These are phyloP conservation scores for Chelonus insularis DNA, from an alignment of 1,140 invertebrate genomes.

Conservation along the genomic window DNA sequence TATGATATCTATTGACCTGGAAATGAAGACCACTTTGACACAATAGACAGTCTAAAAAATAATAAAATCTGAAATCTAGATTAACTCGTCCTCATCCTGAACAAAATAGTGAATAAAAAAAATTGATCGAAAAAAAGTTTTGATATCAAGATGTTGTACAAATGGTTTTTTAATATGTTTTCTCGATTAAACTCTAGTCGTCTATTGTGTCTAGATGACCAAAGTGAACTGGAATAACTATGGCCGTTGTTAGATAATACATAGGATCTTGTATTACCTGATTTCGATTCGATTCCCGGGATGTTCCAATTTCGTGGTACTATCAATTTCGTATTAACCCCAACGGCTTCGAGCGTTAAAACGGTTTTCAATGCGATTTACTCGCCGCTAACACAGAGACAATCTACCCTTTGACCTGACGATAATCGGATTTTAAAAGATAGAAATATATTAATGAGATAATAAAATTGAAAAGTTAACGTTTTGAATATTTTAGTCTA, in stretches of 20 bases:
- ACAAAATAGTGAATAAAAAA: too few species aligned
- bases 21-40: too few species aligned
- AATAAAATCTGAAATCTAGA: too few species aligned
- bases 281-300: conserved; percentile 25
- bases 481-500: neutral
- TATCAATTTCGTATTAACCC: conserved; percentile 30
- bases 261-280: conserved; percentile 24
- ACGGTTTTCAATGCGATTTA: conserved; percentile 29
- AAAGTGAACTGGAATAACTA: neutral
- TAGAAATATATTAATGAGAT: neutral
- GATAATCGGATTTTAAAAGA: conserved; percentile 22
- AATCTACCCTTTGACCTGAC: conserved; percentile 21
- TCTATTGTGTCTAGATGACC: neutral
- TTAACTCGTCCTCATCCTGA: too few species aligned
- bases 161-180: neutral
- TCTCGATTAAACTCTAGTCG: neutral
- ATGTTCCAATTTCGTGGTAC: conserved; percentile 28
- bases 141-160: too few species aligned
- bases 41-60: too few species aligned
- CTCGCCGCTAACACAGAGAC: neutral
- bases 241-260: conserved; percentile 24
- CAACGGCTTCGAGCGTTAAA: conserved; percentile 27
- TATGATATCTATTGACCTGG: too few species aligned
- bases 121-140: too few species aligned
- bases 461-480: neutral